Conservation (phyloP, 2,113 vertebrate genomes). For the Solea solea region DNA sequence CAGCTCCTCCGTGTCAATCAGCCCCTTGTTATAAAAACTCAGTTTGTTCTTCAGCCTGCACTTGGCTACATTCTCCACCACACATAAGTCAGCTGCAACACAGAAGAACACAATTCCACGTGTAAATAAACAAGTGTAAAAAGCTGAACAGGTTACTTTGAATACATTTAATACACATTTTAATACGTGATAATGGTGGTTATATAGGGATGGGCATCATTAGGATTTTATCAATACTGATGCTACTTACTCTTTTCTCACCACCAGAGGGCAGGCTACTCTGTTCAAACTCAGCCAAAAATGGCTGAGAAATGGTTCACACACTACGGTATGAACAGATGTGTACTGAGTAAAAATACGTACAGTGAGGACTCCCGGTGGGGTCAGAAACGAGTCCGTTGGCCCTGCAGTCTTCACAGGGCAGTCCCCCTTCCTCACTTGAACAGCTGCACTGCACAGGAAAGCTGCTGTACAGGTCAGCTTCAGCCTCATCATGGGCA, state of each 20-base stretch:
- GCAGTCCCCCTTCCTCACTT: conserved; percentile 5
- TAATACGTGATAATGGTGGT: too few relatives aligned
- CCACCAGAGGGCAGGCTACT: too few relatives aligned
- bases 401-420: conserved; percentile 63
- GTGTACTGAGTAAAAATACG: not conserved
- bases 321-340: too few relatives aligned
- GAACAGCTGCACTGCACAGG: conserved; percentile 69
- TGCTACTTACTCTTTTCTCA: too few relatives aligned
- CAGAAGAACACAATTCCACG: conserved; percentile 1
- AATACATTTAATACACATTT: too few relatives aligned
- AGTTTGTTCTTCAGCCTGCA: conserved; percentile 58
- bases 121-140: not conserved
- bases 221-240: too few relatives aligned
- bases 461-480: conserved; percentile 55
- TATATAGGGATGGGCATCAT: too few relatives aligned
- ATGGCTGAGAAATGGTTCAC: too few relatives aligned
- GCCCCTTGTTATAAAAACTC: conserved; percentile 52
- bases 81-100: conserved; percentile 30
- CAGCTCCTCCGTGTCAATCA: conserved; percentile 63
- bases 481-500: not conserved
- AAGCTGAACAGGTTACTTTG: too few relatives aligned
- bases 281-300: too few relatives aligned
- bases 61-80: conserved; percentile 58
- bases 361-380: conserved; percentile 22
- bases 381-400: conserved; percentile 47